Percentiles rank a stretch among this genome's conserved stretches.
These are phyloP conservation scores for Orthonychiurus folsomi DNA, from an alignment of 2,888 invertebrate genomes.

Conservation along the genomic window DNA sequence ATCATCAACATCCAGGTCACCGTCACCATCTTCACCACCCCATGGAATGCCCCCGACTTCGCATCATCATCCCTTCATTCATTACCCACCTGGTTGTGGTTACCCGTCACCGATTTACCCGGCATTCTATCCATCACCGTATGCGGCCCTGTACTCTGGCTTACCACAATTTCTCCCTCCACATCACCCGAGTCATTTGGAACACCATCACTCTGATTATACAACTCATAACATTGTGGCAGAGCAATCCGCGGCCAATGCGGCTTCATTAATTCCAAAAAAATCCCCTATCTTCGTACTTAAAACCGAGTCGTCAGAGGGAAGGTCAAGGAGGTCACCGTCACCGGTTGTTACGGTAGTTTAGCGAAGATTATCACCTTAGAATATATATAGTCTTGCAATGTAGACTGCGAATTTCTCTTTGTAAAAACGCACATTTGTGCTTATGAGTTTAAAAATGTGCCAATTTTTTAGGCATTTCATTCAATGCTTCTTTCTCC, in stretches of 20 bases:
- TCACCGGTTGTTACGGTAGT: slow-evolving; percentile 38
- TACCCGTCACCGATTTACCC: slow-evolving; percentile 24
- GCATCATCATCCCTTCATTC: slow-evolving; percentile 15
- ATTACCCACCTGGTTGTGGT: slow-evolving; percentile 31
- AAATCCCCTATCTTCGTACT: slow-evolving; percentile 39
- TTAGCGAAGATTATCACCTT: no score
- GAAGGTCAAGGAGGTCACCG: slow-evolving; percentile 22
- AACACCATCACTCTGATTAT: slow-evolving; percentile 13
- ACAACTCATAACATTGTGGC: slow-evolving; percentile 4
- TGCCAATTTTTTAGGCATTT: no score
- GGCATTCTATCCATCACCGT: slow-evolving; percentile 34
- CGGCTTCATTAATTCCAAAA: slow-evolving; percentile 23
- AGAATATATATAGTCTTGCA: no score
- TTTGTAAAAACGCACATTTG: no score
- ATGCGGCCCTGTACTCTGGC: slow-evolving; percentile 25
- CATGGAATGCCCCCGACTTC: slow-evolving; percentile 18
- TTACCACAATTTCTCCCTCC: slow-evolving; percentile 26
- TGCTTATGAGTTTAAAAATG: no score
- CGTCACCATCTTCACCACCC: slow-evolving; percentile 16
- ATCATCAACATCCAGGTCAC: slow-evolving; percentile 19
- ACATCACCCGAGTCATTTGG: slow-evolving; percentile 14
- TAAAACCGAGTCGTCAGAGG: slow-evolving; percentile 23
- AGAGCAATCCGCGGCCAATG: slow-evolving; percentile 14
- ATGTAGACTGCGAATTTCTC: no score
- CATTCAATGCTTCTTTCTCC: no score